Evolutionary conservation across 1,140 invertebrate genomes (phyloP), one percentile per base, ranked within the genome.

Genomic region (Meloidogyne floridensis): DNA sequence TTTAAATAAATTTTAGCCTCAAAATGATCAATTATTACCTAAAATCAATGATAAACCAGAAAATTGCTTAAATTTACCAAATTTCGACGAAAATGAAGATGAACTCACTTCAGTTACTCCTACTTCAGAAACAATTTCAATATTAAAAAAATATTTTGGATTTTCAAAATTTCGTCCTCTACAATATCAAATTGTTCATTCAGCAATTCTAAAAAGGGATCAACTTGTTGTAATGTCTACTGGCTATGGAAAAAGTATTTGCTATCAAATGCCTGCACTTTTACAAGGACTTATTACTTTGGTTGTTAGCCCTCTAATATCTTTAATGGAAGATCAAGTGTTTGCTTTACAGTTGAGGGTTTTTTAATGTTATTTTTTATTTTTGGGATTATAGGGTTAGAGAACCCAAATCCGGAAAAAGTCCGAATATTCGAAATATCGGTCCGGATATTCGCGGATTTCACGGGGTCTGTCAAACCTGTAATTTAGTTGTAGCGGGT

Each of bases 151-250:
- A 69, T 80, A 80, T 56, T 80, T 80, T 51, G 80, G 80, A 9
- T 80, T 70, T 53, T 80, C 80, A 32, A 80, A 72, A n/a, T 82
- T 82, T 51, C 81, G 81, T 32, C 81, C 81, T 42, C 18, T 74
- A 18, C 81, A 82, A 75, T 82, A 53, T 9, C 53, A 82, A 20
- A 80, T 82, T 51, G 65, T 82, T 47, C 54, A 82, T 43, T 72
- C 71, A 47, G 81, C 80, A 18, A 13, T 82, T 15, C 4, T 53
- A n/a, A 82, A 75, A 11, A 20, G 10, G 15, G 81, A 82, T 74
- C 81, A 82, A 75, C 71, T 82, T 20, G 81, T 82, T 13, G 76
- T 82, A n/a, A 53, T 82, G 81, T 82, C 81, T 20, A 82, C 81
- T 11, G 80, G 69, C 47, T 47, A 47, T 47, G 47, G 47, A 47